Base-by-base conservation (phyloP, 2,888 invertebrate species). In the Neria commutata region DNA sequence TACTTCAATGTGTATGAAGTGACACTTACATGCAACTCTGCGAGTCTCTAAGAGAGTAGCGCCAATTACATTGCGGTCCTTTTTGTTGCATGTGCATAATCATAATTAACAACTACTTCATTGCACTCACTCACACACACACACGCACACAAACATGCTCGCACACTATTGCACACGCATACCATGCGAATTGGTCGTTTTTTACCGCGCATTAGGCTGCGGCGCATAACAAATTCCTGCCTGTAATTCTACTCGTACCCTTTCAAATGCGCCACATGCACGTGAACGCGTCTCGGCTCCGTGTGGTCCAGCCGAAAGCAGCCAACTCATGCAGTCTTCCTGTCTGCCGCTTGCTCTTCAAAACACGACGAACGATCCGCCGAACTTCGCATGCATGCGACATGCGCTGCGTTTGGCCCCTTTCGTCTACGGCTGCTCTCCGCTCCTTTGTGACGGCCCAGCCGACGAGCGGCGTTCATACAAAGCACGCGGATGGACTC, bases 1-100 rank as follows among this genome's bases (percentile, higher is more conserved):
- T n/a, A n/a, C n/a, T n/a, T n/a, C n/a, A n/a, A n/a, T n/a, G n/a
- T n/a, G n/a, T n/a, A n/a, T n/a, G n/a, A n/a, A n/a, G n/a, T n/a
- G n/a, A n/a, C n/a, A n/a, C n/a, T n/a, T n/a, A n/a, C n/a, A n/a
- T n/a, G n/a, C n/a, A n/a, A n/a, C n/a, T n/a, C n/a, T n/a, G n/a
- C n/a, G 63, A 63, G 56, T 56, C 46, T 53, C 14, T 59, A 49
- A 61, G 64, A 61, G 61, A 64, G 59, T 61, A 47, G 42, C 54
- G 58, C 37, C 14, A 5, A 60, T 61, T 64, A 61, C 61, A n/a
- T 64, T 61, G 64, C 55, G 55, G 61, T 59, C 63, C 59, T 59
- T 53, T 59, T 57, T 59, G 54, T 60, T 60, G 50, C 56, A 59
- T 64, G 59, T 61, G 59, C 57, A 61, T 54, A 61, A 62, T 64